Conservation (phyloP, 1,140 invertebrate species). For the Proctacanthus coquilletti region DNA sequence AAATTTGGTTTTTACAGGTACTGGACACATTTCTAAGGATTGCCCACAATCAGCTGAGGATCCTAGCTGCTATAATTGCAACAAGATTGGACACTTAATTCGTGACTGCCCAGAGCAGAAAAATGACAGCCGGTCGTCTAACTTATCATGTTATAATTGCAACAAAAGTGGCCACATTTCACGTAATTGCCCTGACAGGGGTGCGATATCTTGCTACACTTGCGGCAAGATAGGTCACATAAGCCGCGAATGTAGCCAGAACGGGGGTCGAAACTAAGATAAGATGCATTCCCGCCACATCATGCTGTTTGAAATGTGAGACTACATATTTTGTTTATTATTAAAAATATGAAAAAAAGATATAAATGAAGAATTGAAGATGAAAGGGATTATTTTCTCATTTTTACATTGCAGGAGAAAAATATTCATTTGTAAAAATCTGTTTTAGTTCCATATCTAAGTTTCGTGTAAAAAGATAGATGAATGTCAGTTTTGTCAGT, state of each 20-base stretch:
- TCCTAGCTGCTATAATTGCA: conserved; percentile 75
- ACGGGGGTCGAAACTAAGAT: conserved; percentile 31
- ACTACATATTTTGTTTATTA: no score
- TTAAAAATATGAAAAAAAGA: no score
- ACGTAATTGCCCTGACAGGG: conserved; percentile 70
- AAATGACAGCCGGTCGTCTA: conserved; percentile 30
- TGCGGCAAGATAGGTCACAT: conserved; percentile 81
- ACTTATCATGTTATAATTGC: conserved; percentile 73
- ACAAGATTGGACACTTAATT: conserved; percentile 76
- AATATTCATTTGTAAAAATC: no score
- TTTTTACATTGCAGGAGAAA: no score
- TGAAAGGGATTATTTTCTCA: no score
- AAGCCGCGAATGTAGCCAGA: conserved; percentile 74
- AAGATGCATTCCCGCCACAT: background rate
- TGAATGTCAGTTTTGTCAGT: no score
- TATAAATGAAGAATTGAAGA: no score
- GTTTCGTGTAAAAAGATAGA: no score
- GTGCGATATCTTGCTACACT: conserved; percentile 74
- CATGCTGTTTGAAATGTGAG: no score
- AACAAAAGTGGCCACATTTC: conserved; percentile 79
- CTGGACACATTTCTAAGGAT: conserved; percentile 80
- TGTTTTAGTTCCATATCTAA: no score
- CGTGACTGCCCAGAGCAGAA: conserved; percentile 59
- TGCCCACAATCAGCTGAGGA: conserved; percentile 66
- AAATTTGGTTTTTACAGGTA: conserved; percentile 38